Base-by-base conservation (phyloP, 2,888 invertebrate genomes). In the Macrophya alboannulata region DNA sequence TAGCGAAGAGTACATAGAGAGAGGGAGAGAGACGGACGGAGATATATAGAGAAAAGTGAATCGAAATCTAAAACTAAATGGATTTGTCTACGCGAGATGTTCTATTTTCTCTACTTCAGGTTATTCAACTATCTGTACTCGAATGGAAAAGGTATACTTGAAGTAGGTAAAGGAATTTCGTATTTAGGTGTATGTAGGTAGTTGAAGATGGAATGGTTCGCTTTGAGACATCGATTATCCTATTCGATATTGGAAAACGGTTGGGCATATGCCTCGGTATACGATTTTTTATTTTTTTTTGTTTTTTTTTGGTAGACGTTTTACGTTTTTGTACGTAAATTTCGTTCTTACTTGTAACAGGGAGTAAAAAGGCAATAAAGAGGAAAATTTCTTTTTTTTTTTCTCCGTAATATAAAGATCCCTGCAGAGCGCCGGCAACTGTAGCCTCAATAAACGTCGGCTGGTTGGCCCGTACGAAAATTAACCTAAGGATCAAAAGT, bases 401-500 rank as follows among this genome's bases (percentile, higher is more conserved):
- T n/a, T 10, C 15, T 40, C 71, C 40, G 17, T n/a, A 74, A 74
- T 37, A 17, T 37, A 17, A 74, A 74, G 43, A 45, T 21, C 74
- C 74, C 31, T 31, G 31, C 12, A 9, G 74, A 5, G 45, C 21
- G 17, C 25, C n/a, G 62, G 31, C 31, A 31, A 40, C 25, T 45
- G n/a, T 45, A 21, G n/a, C 45, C 37, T 55, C 40, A 77, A 77
- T 37, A 77, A 77, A 51, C 77, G 51, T 48, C n/a, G 31, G 8
- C 37, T 45, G 40, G 55, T 55, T 55, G 8, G n/a, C 37, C 37
- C 9, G 51, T 77, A 77, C 17, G 51, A 55, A 77, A 77, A 77
- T 77, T 51, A 55, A 77, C 51, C 55, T 51, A 37, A 77, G 15
- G 51, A 51, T 77, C 48, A 77, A 77, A 77, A 77, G 77, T 77